Evolutionary conservation across 2,113 vertebrate species (phyloP).

Genomic region (Neogobius melanostomus): DNA sequence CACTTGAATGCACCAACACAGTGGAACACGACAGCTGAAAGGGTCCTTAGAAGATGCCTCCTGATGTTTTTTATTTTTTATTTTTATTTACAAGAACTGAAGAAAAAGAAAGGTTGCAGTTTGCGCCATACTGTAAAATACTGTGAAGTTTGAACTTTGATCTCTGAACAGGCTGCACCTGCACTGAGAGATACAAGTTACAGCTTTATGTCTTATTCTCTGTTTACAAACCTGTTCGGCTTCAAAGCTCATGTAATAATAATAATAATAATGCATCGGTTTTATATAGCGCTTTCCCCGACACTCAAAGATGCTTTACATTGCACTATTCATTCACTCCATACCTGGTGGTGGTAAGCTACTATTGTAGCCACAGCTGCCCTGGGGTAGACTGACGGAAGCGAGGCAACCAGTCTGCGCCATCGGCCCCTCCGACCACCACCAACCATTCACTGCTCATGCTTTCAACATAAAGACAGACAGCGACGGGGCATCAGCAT

Average conservation of each 20-base stretch:
- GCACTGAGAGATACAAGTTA: neutral
- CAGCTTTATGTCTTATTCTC: conserved; percentile 5
- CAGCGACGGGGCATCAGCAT: conserved; percentile 23
- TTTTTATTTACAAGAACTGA: neutral
- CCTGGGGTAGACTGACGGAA: no score
- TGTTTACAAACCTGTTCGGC: conserved; percentile 54
- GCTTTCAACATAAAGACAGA: conserved; percentile 53
- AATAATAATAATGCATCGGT: no score
- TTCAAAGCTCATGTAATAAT: conserved; percentile 55
- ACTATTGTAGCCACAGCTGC: no score
- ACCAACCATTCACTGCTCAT: conserved; percentile 59
- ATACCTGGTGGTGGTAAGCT: no score
- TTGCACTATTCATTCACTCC: no score
- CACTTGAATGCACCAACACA: neutral
- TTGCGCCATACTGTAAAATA: neutral
- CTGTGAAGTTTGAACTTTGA: conserved; percentile 4
- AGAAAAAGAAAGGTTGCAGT: neutral
- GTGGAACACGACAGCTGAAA: neutral
- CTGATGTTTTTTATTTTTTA: neutral
- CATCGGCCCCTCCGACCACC: no score
- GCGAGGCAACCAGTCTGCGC: no score
- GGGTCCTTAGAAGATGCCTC: neutral
- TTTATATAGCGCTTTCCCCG: no score
- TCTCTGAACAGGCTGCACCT: conserved; percentile 2
- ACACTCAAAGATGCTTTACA: no score